Base-by-base conservation (phyloP, 2,113 vertebrate genomes). In the Grallaria varia region DNA sequence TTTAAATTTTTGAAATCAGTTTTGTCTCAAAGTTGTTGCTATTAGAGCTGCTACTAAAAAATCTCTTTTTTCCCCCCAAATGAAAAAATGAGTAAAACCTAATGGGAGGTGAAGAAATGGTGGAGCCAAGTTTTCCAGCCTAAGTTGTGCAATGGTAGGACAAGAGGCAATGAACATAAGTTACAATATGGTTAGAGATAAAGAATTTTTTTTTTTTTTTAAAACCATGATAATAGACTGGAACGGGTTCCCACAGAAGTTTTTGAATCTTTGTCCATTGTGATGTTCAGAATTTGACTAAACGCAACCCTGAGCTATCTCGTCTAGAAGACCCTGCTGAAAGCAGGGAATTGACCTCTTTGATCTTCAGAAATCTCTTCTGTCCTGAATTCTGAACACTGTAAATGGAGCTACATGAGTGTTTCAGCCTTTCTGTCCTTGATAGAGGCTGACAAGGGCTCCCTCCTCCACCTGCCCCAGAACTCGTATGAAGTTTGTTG, bases 281-380 rank as follows among this genome's bases (percentile, higher is more conserved):
- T 1, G 1, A 42, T 39, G 24, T 9, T 88, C 30, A 86, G 27
- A 56, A 62, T 60, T 84, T 74, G 37, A 27, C 40, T 60, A 1
- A n/a, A 40, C 1, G 0, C 0, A 2, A 2, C 3, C 9, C 13
- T 7, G 17, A 47, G 33, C 33, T 76, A 40, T 28, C 17, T 84
- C 14, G 37, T 52, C n/a, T 80, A 44, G 22, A 58, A 76, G 13
- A 55, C 5, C 7, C 8, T n/a, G 30, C 13, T 66, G 67, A 55
- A 76, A 64, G 37, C 2, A 17, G 10, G 12, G 25, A 71, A 10
- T 39, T 92, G 35, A 50, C 4, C 7, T 62, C 28, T 21, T 18
- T 69, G 19, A 40, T 53, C 23, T 27, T 27, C 27, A 63, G 28
- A 15, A 3, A 2, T 63, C 5, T 8, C 9, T 84, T 87, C 27